Conservation (phyloP, 2,113 vertebrate species). For the Neogale vison region DNA sequence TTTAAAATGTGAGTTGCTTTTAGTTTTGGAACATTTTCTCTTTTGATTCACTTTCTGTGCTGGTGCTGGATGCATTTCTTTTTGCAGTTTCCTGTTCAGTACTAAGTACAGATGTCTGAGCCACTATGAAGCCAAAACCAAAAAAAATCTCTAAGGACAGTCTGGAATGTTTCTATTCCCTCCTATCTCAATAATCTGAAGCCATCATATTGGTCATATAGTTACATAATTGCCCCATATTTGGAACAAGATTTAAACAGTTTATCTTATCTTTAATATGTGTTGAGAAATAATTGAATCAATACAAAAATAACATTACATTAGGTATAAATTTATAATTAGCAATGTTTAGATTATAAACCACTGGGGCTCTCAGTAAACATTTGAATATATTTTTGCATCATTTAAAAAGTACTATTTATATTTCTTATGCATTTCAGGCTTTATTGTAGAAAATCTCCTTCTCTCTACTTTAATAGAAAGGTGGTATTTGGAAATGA, state of each 20-base stretch:
- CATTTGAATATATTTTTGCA: not conserved
- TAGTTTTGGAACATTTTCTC: not conserved
- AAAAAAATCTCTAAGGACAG: not conserved
- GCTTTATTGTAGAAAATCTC: not conserved
- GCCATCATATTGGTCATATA: not conserved
- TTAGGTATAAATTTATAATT: not conserved
- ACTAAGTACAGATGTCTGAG: not conserved
- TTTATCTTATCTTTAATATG: not conserved
- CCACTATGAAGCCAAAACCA: not conserved
- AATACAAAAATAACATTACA: not conserved
- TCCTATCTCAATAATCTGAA: not conserved
- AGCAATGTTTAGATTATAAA: not conserved
- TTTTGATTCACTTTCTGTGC: not conserved
- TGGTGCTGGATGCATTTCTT: not conserved
- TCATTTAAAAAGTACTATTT: not conserved
- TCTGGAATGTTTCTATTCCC: not conserved
- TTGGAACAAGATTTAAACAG: not conserved
- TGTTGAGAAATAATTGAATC: not conserved
- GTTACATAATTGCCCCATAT: not conserved
- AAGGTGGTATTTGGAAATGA: not conserved
- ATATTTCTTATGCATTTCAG: not conserved
- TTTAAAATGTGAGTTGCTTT: not conserved
- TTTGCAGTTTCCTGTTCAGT: not conserved
- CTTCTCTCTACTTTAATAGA: not conserved
- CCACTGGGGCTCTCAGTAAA: not conserved